A percentile compares a stretch with the other conserved stretches of the same genome.
These are phyloP conservation scores for Pholis gunnellus DNA, from an alignment of 2,113 vertebrate genomes.

Conservation along the genomic window DNA sequence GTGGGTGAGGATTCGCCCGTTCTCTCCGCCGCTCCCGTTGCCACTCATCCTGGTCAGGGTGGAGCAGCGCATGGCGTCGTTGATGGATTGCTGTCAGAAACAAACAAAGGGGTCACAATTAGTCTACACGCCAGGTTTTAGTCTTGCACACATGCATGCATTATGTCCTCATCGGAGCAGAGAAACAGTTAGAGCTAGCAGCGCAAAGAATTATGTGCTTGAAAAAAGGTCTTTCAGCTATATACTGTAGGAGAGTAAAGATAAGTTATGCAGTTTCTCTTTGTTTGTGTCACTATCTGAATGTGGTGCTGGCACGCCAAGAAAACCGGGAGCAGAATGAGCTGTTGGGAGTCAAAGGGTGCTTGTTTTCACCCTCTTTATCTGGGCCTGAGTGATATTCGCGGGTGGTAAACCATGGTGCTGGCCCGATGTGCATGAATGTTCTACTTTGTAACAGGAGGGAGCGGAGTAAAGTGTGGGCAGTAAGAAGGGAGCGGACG, in stretches of 20 bases:
- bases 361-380: constrained; percentile 44
- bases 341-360: constrained; percentile 36
- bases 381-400: constrained; percentile 40
- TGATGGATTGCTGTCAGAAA: constrained; percentile 93
- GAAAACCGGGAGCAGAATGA: constrained; percentile 13
- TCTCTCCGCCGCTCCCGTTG: constrained; percentile 91
- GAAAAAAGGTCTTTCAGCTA: neutral
- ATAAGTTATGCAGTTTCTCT: neutral
- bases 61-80: constrained; percentile 96
- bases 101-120: constrained; percentile 10
- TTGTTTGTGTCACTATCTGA: constrained; percentile 38
- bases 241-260: neutral
- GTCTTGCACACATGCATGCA: neutral
- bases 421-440: constrained; percentile 39
- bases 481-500: constrained; percentile 44
- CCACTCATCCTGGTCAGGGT: constrained; percentile 92
- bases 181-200: constrained; percentile 35
- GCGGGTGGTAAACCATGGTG: constrained; percentile 46
- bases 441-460: constrained; percentile 59
- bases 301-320: constrained; percentile 42
- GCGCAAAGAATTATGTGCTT: neutral
- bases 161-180: constrained; percentile 7
- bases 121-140: neutral
- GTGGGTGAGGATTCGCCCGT: constrained; percentile 97
- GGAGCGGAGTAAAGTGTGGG: constrained; percentile 55